Evolutionary conservation across 2,797 vertebrate species (phyloP).

Genomic region (Margarornis squamiger): DNA sequence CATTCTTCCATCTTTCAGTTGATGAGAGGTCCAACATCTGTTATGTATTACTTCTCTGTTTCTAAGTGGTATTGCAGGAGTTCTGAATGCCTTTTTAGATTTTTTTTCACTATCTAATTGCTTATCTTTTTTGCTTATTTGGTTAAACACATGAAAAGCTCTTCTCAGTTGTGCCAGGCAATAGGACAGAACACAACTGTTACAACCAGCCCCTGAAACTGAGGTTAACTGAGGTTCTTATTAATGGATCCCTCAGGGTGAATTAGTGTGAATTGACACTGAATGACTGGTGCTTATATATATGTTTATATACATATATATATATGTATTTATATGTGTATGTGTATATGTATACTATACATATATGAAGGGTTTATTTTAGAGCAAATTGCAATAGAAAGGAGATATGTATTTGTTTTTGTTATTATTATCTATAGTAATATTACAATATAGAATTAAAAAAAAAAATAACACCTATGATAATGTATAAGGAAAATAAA

Average conservation of each 20-base stretch:
- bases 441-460: not conserved
- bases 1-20: not conserved
- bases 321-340: not conserved
- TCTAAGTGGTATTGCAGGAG: not conserved
- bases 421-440: not conserved
- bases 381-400: not conserved
- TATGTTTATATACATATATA: not conserved
- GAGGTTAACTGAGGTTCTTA: not conserved
- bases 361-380: not conserved
- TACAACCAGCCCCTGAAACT: not conserved
- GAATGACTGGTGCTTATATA: not conserved
- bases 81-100: not conserved
- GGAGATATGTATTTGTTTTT: not conserved
- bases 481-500: not conserved
- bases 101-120: not conserved
- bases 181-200: not conserved
- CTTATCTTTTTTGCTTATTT: not conserved
- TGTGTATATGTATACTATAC: not conserved
- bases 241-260: not conserved
- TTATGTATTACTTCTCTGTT: not conserved
- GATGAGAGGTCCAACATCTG: not conserved
- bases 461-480: not conserved
- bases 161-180: not conserved
- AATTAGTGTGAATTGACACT: not conserved
- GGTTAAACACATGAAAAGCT: not conserved